phyloP scores from a whole-genome alignment of 2,113 vertebrate genomes.

The Archilochus colubris region DNA sequence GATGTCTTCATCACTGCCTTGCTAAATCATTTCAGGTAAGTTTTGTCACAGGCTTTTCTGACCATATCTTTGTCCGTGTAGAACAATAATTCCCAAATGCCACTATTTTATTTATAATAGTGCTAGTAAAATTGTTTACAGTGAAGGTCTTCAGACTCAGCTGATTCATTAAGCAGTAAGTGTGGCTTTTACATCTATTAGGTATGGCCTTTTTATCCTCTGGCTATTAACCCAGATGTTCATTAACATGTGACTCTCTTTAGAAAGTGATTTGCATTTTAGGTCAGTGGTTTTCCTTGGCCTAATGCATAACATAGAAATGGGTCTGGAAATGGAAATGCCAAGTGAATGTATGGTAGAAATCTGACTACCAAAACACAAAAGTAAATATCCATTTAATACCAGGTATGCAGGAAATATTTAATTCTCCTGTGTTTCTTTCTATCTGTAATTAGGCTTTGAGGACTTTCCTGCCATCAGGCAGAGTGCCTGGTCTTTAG shows the following conservation, averaged over 20 bases:
- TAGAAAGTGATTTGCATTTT: not conserved
- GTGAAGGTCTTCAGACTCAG: not conserved
- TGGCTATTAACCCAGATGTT: not conserved
- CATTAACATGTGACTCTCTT: not conserved
- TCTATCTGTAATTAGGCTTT: not conserved
- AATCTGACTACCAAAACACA: not conserved
- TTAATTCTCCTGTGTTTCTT: not conserved
- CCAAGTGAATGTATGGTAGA: not conserved
- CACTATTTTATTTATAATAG: not conserved
- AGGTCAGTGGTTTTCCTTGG: not conserved
- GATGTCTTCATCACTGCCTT: not conserved
- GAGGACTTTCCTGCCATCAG: not conserved
- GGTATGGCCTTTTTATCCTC: not conserved
- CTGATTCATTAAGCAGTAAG: not conserved
- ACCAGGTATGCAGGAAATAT: not conserved
- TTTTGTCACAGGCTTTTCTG: not conserved
- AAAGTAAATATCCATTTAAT: not conserved
- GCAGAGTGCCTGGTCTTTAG: not conserved
- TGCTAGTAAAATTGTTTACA: not conserved
- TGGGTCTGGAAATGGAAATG: not conserved
- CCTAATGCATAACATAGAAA: not conserved
- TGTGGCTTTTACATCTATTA: not conserved
- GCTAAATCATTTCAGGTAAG: not conserved
- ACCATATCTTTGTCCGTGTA: not conserved
- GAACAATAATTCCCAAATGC: not conserved